phyloP scores from a whole-genome alignment of 2,797 vertebrate genomes.

The Hoplostethus atlanticus region DNA sequence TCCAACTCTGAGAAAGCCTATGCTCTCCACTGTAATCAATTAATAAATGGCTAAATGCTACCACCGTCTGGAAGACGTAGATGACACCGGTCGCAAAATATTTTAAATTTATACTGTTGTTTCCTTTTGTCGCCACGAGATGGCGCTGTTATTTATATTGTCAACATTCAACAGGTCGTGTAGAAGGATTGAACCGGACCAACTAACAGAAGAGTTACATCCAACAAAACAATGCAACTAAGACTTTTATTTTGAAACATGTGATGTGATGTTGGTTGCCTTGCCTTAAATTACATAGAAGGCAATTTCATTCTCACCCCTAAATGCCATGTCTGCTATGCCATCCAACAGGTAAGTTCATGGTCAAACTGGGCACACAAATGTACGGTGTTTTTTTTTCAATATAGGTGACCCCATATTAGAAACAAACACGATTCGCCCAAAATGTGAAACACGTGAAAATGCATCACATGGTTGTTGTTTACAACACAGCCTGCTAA shows the following conservation, averaged over 20 bases:
- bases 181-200: neutral
- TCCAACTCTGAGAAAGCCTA: neutral
- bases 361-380: too few relatives aligned
- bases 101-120: neutral
- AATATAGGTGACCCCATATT: too few relatives aligned
- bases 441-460: too few relatives aligned
- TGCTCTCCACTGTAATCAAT: neutral
- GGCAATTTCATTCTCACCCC: too few relatives aligned
- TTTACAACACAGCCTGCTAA: too few relatives aligned
- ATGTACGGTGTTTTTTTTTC: too few relatives aligned
- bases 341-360: too few relatives aligned
- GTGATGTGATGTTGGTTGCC: neutral
- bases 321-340: too few relatives aligned
- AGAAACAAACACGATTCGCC: too few relatives aligned
- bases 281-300: neutral
- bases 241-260: neutral
- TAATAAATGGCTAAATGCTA: conserved; percentile 36
- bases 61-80: conserved; percentile 47
- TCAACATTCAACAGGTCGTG: conserved; percentile 55
- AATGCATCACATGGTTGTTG: too few relatives aligned
- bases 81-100: neutral
- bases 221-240: neutral
- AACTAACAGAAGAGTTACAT: neutral
- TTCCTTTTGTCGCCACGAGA: conserved; percentile 30
- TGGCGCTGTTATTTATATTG: conserved; percentile 47